Conservation (phyloP, 2,797 vertebrate genomes). For the Gallinago nigripennis region DNA sequence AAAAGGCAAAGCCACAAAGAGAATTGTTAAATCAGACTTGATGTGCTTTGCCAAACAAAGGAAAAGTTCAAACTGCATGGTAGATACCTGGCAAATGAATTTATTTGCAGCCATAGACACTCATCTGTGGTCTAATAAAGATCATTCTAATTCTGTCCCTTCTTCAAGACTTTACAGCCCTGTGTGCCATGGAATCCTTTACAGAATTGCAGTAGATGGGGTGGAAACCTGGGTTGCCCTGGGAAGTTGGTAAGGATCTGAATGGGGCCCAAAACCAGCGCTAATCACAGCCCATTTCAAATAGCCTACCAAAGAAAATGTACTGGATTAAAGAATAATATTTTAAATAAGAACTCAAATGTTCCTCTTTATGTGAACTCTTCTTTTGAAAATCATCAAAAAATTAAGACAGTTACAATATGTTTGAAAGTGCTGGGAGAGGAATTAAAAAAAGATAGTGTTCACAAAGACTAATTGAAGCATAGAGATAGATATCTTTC, state of each 20-base stretch:
- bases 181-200: conserved; percentile 55
- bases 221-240: conserved; percentile 45
- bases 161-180: background rate
- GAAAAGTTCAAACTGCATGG: conserved; percentile 69
- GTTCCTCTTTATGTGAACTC: conserved; percentile 5
- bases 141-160: conserved; percentile 30
- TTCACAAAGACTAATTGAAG: conserved; percentile 77
- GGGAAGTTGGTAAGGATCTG: conserved; percentile 51
- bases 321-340: background rate
- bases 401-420: conserved; percentile 43
- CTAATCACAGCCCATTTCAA: background rate
- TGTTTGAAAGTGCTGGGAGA: conserved; percentile 81
- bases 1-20: conserved; percentile 68
- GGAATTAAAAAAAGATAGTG: conserved; percentile 66
- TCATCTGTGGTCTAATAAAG: conserved; percentile 12
- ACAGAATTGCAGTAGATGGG: conserved; percentile 59
- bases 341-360: conserved; percentile 6
- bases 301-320: background rate
- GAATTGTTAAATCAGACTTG: conserved; percentile 57
- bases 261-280: background rate
- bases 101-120: conserved; percentile 23
- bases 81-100: conserved; percentile 55
- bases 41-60: conserved; percentile 66
- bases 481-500: conserved; percentile 73
- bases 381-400: conserved; percentile 26